Base-by-base conservation (phyloP, 2,888 invertebrate genomes). In the Agrochola lychnidis region DNA sequence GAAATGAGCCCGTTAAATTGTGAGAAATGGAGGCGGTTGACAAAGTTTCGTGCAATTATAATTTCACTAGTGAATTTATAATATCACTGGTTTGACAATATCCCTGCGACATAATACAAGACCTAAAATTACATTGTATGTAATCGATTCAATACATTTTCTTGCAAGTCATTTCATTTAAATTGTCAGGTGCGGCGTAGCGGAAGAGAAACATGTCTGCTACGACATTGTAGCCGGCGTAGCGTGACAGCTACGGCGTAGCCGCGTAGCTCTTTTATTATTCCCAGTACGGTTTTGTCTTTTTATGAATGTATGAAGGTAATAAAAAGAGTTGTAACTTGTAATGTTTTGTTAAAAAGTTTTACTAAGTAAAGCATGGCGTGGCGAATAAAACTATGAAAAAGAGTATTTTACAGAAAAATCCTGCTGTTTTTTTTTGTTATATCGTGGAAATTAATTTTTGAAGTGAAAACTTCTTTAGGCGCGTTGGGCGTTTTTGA, bases 221-320 rank as follows among this genome's bases (percentile, higher is more conserved):
- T 82, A 85, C 77, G 76, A 67, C 66, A 61, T 30, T 56, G 69
- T 85, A 70, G 62, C 57, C 10, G 59, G 22, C 81, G 82, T 82
- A 82, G 86, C 86, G 36, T 76, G 86, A 53, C 82, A 70, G 82
- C 86, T 82, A 85, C 86, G 77, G 0, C 82, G 81, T 82, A 82
- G 77, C 74, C 16, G 53, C 84, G 67, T 71, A 79, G 80, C 14
- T 62, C n/a, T 22, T 78, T 67, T 53, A 67, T 69, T 68, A 48
- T 72, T n/a, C 2, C 0, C 6, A 25, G 36, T 5, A 30, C 30
- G 36, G 2, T n/a, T 9, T 6, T 72, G 12, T 3, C 14, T 40
- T 10, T 59, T 79, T 69, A 79, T 69, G 25, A 12, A 30, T 51
- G 7, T 51, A 7, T 1, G 25, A 22, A 40, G 0, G 22, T 56